Conservation (phyloP, 2,888 invertebrate species). For the Acleris cristana region DNA sequence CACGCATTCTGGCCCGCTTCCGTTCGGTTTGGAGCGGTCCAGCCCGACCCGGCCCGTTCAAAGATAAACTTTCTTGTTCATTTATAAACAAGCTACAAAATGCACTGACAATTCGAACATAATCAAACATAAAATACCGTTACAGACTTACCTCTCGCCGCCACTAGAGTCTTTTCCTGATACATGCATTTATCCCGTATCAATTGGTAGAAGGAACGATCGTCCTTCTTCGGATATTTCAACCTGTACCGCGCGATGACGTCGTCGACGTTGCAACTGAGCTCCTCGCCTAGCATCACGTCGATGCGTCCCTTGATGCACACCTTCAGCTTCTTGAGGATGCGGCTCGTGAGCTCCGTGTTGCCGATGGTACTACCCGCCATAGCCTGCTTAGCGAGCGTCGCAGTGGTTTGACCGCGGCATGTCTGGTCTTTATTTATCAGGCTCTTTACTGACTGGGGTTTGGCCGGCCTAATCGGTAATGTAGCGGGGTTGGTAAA, state of each 20-base stretch:
- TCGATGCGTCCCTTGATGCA: constrained; percentile 45
- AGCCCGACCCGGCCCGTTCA: no score
- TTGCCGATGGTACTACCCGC: constrained; percentile 4
- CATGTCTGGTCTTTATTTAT: constrained; percentile 34
- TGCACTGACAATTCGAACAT: not conserved
- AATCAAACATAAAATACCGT: not conserved
- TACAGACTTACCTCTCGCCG: not conserved
- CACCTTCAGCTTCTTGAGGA: constrained; percentile 38
- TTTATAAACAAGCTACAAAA: not conserved
- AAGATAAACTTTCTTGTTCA: not conserved
- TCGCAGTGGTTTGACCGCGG: constrained; percentile 37
- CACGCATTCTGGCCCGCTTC: no score
- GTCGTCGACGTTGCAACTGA: constrained; percentile 22
- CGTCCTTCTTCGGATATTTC: constrained; percentile 21
- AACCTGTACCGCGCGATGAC: constrained; percentile 40
- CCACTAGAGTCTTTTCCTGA: not conserved
- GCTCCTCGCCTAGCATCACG: constrained; percentile 40
- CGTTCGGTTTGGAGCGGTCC: no score
- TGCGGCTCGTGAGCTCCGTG: not conserved
- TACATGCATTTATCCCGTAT: constrained; percentile 23
- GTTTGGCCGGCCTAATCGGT: not conserved
- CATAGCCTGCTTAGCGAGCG: constrained; percentile 30
- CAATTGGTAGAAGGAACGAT: constrained; percentile 20
- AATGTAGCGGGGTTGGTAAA: not conserved
- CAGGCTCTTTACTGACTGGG: not conserved